phyloP scores from a whole-genome alignment of 64 coral and sea anemone genomes.

The Stichodactyla mertensii region DNA sequence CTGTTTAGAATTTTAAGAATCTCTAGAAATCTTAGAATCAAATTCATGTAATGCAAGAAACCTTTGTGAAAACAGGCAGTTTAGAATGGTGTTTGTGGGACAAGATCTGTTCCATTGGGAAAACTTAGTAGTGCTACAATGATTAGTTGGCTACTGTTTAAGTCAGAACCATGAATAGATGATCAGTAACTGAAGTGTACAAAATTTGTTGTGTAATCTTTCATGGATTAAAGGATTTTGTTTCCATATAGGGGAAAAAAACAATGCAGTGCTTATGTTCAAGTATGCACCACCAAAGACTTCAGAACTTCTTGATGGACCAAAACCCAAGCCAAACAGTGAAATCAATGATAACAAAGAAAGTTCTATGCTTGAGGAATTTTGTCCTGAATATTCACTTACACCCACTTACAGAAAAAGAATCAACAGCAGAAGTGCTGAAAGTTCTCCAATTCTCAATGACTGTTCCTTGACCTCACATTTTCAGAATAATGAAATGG shows the following conservation, averaged over 20 bases:
- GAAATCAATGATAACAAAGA: background rate
- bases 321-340: background rate
- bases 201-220: background rate
- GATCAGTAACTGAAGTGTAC: no score
- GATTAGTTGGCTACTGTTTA: no score
- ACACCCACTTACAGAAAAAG: background rate
- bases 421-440: background rate
- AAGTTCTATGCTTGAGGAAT: background rate
- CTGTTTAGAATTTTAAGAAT: no score
- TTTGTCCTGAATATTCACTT: slow-evolving; percentile 23
- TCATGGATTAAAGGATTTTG: background rate
- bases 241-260: slow-evolving; percentile 5
- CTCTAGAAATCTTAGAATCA: no score
- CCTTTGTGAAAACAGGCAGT: no score
- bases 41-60: no score
- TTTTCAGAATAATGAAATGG: background rate
- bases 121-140: no score
- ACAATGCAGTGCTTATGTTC: background rate
- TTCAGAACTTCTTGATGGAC: background rate
- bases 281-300: slow-evolving; percentile 38
- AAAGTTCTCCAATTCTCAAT: background rate
- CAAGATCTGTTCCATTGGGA: no score
- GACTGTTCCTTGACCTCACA: background rate
- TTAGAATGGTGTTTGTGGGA: no score
- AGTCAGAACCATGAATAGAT: no score